phyloP scores from a whole-genome alignment of 2,113 vertebrate genomes.

The Garra rufa region DNA sequence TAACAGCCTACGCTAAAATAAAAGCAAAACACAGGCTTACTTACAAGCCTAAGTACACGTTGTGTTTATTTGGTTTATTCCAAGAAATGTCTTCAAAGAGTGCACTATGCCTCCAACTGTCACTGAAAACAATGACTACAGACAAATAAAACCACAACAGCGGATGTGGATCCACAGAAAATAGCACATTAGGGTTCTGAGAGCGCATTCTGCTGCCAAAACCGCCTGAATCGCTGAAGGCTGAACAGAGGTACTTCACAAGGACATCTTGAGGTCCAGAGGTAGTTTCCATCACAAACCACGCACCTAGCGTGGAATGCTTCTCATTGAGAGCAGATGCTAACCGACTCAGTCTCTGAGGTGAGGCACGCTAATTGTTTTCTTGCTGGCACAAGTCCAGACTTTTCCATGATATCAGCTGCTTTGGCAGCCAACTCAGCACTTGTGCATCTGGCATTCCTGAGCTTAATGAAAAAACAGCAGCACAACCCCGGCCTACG shows the following conservation, averaged over 20 bases:
- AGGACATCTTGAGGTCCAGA: slow-evolving; percentile 38
- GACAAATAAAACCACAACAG: slow-evolving; percentile 21
- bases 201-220: slow-evolving; percentile 27
- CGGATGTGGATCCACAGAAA: slow-evolving; percentile 23
- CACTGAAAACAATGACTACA: slow-evolving; percentile 11
- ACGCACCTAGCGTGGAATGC: slow-evolving; percentile 35
- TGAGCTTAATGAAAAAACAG: slow-evolving; percentile 67
- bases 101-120: not conserved
- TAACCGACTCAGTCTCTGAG: slow-evolving; percentile 45
- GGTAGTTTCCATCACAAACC: slow-evolving; percentile 45
- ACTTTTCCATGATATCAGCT: slow-evolving; percentile 66
- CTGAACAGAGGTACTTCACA: slow-evolving; percentile 17
- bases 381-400: slow-evolving; percentile 58
- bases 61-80: slow-evolving; percentile 14
- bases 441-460: slow-evolving; percentile 62
- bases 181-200: slow-evolving; percentile 8
- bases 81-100: slow-evolving; percentile 17
- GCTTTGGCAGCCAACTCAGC: slow-evolving; percentile 65
- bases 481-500: slow-evolving; percentile 41
- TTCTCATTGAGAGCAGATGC: slow-evolving; percentile 51
- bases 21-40: not conserved
- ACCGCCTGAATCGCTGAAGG: not conserved
- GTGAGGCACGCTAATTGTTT: slow-evolving; percentile 63
- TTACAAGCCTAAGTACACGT: not conserved
- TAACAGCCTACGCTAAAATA: not conserved